Conservation (phyloP, 2,113 vertebrate species). For the Prolemur simus region DNA sequence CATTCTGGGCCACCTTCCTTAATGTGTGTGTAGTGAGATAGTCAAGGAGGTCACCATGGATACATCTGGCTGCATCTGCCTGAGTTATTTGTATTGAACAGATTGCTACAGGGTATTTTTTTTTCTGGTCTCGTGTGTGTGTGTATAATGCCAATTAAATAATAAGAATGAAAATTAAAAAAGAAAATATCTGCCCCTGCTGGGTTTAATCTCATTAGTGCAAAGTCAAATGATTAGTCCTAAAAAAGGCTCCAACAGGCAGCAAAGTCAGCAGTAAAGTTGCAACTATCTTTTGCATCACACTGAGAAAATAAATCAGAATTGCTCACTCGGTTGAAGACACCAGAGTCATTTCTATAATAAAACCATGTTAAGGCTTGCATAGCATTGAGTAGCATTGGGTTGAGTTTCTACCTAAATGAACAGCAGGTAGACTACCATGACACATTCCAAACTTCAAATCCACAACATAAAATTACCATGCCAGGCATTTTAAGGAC, state of each 20-base stretch:
- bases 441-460: not conserved
- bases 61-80: constrained; percentile 69
- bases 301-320: not conserved
- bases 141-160: constrained; percentile 74
- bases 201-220: constrained; percentile 75
- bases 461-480: not conserved
- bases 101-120: constrained; percentile 66
- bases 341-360: not conserved
- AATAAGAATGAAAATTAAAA: constrained; percentile 73
- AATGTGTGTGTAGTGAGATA: not conserved
- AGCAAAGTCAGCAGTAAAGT: constrained; percentile 46
- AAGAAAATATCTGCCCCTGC: constrained; percentile 74
- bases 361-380: not conserved
- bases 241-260: constrained; percentile 41
- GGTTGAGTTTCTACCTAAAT: not conserved
- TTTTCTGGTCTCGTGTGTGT: constrained; percentile 66
- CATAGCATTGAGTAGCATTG: not conserved
- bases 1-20: not conserved
- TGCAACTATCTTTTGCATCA: constrained; percentile 28
- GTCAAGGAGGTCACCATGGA: constrained; percentile 67
- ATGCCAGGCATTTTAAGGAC: not conserved
- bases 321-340: not conserved
- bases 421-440: not conserved
- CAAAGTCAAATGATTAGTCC: constrained; percentile 74
- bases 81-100: constrained; percentile 72